Base-by-base conservation (phyloP, 2,113 vertebrate species). In the Myodes glareolus region DNA sequence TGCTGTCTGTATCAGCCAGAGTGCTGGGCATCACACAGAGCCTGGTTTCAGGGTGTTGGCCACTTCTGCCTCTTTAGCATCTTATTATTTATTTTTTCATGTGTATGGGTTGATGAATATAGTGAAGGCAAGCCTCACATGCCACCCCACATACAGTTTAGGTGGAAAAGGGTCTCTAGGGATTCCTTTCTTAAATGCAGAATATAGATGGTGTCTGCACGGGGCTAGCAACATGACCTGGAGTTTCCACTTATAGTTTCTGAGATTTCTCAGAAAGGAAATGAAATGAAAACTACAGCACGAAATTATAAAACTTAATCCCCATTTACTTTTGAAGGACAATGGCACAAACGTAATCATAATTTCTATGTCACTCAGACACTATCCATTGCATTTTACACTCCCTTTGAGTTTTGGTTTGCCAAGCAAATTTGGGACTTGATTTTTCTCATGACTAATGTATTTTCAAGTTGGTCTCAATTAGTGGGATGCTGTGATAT, bases 361-460 rank as follows among this genome's bases (percentile, higher is more conserved):
- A 68, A 2, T 19, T 42, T 11, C 7, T 89, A 61, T 7, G n/a
- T 94, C 47, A 82, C 85, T 92, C 39, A 97, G 55, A 61, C 36
- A 76, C 61, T 55, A 47, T 4, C 23, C 81, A 8, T 50, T 87
- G 58, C 9, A 39, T 90, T 68, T 68, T 87, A 75, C 4, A 78
- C 19, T 21, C 14, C 1, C 7, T 58, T 84, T 91, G 45, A 68
- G 36, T 77, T 93, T 92, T 94, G 36, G 58, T 61, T 86, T 93
- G 19, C 47, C 58, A 87, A 50, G 52, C 3, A 88, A 45, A 82
- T 47, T n/a, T 58, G 17, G 8, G 0, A 21, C 8, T 82, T 93
- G 31, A 58, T 82, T 94, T 91, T 82, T 95, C 27, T 88, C 25
- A 58, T 73, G 92, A 58, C 13, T 72, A 73, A 82, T 70, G 76